These are phyloP conservation scores for Austrofundulus limnaeus DNA, from an alignment of 2,113 vertebrate species.

Conservation along the genomic window DNA sequence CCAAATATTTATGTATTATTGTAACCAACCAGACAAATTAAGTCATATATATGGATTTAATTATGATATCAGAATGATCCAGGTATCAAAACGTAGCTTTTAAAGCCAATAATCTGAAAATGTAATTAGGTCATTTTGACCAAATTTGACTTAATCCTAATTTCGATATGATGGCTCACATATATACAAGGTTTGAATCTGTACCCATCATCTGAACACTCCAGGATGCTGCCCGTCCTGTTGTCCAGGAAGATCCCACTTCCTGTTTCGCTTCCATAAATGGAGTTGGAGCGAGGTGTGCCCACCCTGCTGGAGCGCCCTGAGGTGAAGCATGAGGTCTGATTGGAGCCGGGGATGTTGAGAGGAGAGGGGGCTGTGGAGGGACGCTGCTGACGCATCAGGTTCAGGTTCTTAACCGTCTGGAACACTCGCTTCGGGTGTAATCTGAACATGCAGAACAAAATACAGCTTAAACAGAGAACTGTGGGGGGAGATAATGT, in stretches of 20 bases:
- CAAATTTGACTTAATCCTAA: no score
- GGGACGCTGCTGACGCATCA: constrained; percentile 90
- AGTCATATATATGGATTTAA: no score
- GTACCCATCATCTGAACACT: constrained; percentile 83
- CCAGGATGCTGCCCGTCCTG: constrained; percentile 87
- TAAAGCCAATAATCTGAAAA: no score
- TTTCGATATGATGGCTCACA: no score
- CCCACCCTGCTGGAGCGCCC: constrained; percentile 90
- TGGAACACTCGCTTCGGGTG: constrained; percentile 95
- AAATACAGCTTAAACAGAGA: background rate
- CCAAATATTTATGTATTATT: no score
- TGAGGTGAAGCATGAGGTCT: constrained; percentile 91
- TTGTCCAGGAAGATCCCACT: constrained; percentile 87
- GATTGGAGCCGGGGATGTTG: constrained; percentile 98
- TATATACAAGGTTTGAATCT: no score
- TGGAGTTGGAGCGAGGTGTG: constrained; percentile 88
- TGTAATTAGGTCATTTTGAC: no score
- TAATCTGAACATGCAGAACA: constrained; percentile 70
- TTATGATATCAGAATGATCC: no score
- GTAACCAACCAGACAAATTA: no score
- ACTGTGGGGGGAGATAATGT: background rate
- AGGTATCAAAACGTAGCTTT: no score
- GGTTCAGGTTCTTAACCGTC: constrained; percentile 92
- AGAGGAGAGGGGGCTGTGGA: constrained; percentile 86
- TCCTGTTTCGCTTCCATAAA: constrained; percentile 86